Base-by-base conservation (phyloP, 2,888 invertebrate species). In the Ophion obscuratus region DNA sequence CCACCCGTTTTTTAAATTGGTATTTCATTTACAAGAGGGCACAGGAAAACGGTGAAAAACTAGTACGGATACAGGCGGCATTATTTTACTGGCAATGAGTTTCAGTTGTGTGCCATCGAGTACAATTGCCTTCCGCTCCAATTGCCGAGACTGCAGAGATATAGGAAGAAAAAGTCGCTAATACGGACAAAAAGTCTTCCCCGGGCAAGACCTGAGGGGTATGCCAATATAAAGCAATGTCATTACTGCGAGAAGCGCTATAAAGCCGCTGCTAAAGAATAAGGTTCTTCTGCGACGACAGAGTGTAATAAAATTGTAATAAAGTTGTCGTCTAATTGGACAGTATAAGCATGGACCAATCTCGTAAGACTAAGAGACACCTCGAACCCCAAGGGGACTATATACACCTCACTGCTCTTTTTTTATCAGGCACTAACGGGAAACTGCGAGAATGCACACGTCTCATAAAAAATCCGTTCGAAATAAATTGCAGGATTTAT, bases 291-390 rank as follows among this genome's bases (percentile, higher is more conserved):
- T 17, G 2, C 11, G 36, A 10, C 61, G 70, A 74, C 78, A 47
- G 59, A 17, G 64, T 20, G 53, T 59, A 74, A 82, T 74, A 85
- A 85, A 85, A 85, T 31, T 74, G 44, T 75, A 53, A 79, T 74
- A 74, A 76, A 73, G 44, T 64, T 67, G 74, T 70, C 57, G 20
- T 7, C 6, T 81, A 64, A 85, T 85, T 81, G 81, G 81, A 53
- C 59, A 78, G 78, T 85, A 85, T 74, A 78, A 74, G 27, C 24
- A 53, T 40, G 77, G 62, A 40, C 53, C 71, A 77, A 61, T 74
- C 68, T 82, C 68, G 78, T 70, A 70, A 85, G 81, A 9, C 62
- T 3, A 44, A 62, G 20, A 61, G 53, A 20, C 57, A 44, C 20
- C 27, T 64, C 78, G 24, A 70, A 74, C 71, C 31, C 47, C 31